These are phyloP conservation scores for Calonectris borealis DNA, from an alignment of 2,113 vertebrate species.

Conservation along the genomic window DNA sequence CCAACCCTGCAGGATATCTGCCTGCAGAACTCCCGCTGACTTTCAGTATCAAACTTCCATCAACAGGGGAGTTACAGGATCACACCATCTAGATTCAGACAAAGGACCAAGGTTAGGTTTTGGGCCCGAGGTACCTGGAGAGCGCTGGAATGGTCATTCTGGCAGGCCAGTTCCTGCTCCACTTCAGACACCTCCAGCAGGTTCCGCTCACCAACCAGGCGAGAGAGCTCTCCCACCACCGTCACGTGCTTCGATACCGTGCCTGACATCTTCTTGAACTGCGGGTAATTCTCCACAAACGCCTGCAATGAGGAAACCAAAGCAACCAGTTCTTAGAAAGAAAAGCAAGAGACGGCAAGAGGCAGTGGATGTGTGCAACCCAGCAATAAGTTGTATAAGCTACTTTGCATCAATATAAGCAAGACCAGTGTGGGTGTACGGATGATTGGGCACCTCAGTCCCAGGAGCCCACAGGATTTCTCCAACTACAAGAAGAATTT, in stretches of 20 bases:
- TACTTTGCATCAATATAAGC: not conserved
- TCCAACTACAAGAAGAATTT: not conserved
- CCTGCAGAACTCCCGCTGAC: not conserved
- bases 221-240: slow-evolving; percentile 92
- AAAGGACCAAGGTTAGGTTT: fast-evolving
- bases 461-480: not conserved
- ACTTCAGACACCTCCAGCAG: slow-evolving; percentile 92
- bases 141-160: slow-evolving; percentile 92
- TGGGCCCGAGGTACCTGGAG: slow-evolving; percentile 81
- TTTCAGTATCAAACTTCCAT: not conserved
- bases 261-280: slow-evolving; percentile 99
- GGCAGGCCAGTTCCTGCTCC: slow-evolving; percentile 95
- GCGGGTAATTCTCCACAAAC: slow-evolving; percentile 96
- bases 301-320: slow-evolving; percentile 73
- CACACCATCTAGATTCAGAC: not conserved
- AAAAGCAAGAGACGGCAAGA: not conserved
- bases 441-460: not conserved
- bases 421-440: not conserved
- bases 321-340: not conserved
- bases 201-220: slow-evolving; percentile 82
- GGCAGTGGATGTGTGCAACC: not conserved
- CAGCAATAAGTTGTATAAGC: fast-evolving
- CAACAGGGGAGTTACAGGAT: not conserved
- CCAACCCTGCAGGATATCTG: not conserved
- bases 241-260: slow-evolving; percentile 96